These are phyloP conservation scores for Oncopodura yosiiana DNA, from an alignment of 1,140 invertebrate genomes.

Conservation along the genomic window DNA sequence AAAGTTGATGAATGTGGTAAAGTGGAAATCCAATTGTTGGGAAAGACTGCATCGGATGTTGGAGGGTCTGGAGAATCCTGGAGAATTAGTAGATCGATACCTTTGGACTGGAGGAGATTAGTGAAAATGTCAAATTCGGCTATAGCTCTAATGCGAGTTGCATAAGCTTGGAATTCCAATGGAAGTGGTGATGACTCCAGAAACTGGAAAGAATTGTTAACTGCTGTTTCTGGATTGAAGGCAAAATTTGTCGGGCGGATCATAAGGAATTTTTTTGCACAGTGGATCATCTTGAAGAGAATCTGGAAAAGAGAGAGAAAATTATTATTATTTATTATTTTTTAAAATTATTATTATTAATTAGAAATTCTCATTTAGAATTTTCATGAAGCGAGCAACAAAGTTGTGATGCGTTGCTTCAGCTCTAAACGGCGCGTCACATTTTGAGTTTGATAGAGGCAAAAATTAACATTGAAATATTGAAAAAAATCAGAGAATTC, in stretches of 20 bases:
- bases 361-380: too few species aligned
- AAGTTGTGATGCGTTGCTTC: too few species aligned
- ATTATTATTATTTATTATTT: too few species aligned
- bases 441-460: too few species aligned
- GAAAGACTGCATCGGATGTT: constrained; percentile 35
- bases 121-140: constrained; percentile 33
- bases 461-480: too few species aligned
- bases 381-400: too few species aligned
- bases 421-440: too few species aligned
- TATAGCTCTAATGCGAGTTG: constrained; percentile 5
- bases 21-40: constrained; percentile 35
- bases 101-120: background rate
- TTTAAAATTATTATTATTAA: too few species aligned
- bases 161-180: constrained; percentile 9
- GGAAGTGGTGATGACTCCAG: background rate
- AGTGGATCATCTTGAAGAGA: too few species aligned
- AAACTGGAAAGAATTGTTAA: constrained; percentile 33
- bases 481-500: too few species aligned
- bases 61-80: constrained; percentile 23
- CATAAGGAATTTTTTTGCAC: constrained; percentile 19
- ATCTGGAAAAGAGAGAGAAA: too few species aligned
- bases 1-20: constrained; percentile 13
- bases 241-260: constrained; percentile 31
- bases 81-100: constrained; percentile 25
- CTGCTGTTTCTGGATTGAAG: constrained; percentile 33